Conservation (phyloP, 2,113 vertebrate genomes). For the Sceloporus undulatus region DNA sequence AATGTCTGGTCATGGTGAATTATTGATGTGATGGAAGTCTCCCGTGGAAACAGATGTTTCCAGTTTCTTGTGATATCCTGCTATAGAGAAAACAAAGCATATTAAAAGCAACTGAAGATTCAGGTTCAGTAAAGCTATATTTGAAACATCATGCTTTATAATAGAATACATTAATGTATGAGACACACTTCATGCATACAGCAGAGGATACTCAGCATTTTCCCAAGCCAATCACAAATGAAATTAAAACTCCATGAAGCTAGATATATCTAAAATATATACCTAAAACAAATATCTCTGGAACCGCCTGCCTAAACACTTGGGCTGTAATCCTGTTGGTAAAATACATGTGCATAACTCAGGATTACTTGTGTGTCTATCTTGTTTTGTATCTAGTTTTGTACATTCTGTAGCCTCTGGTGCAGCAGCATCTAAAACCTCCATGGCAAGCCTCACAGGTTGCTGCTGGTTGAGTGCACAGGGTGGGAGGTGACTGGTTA, state of each 20-base stretch:
- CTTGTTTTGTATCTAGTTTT: too few species aligned
- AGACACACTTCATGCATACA: neutral
- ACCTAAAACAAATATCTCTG: neutral
- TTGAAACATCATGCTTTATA: slow-evolving; percentile 56
- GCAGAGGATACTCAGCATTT: neutral
- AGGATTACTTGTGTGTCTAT: too few species aligned
- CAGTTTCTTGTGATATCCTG: slow-evolving; percentile 64
- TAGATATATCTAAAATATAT: neutral
- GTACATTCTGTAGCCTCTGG: too few species aligned
- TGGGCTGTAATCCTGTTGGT: neutral
- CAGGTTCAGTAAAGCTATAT: slow-evolving; percentile 49
- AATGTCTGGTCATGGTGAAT: slow-evolving; percentile 60
- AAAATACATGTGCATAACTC: too few species aligned
- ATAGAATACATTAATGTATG: slow-evolving; percentile 50
- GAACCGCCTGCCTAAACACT: too few species aligned
- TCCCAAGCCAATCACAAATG: slow-evolving; percentile 41
- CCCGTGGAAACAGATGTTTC: slow-evolving; percentile 72
- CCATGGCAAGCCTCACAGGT: too few species aligned
- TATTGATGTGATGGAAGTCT: slow-evolving; percentile 69
- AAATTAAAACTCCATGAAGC: slow-evolving; percentile 57
- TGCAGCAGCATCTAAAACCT: too few species aligned
- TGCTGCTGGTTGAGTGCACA: too few species aligned
- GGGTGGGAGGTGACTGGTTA: too few species aligned
- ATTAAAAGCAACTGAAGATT: slow-evolving; percentile 43
- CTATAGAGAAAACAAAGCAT: slow-evolving; percentile 67